Evolutionary conservation across 2,888 invertebrate species (phyloP).

Genomic region (Lithophane semibrunnea): DNA sequence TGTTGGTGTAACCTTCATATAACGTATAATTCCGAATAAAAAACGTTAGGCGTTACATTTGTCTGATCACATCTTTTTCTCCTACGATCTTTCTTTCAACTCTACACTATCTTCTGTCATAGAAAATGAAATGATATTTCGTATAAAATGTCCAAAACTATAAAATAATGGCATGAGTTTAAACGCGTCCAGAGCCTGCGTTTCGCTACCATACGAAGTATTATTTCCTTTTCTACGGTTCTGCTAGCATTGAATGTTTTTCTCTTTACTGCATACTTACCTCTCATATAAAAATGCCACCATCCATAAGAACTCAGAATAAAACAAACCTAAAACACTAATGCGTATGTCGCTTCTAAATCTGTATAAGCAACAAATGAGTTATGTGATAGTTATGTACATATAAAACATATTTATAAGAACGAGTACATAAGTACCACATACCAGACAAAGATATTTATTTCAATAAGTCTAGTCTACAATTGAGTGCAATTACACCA

Average conservation of each 20-base stretch:
- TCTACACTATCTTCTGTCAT: not conserved
- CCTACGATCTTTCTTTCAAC: not conserved
- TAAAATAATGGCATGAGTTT: not conserved
- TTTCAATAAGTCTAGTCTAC: slow-evolving; percentile 48
- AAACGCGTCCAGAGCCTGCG: too few relatives aligned
- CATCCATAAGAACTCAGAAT: not conserved
- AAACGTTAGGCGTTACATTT: slow-evolving; percentile 7
- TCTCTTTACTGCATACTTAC: slow-evolving; percentile 26
- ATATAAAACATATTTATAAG: not conserved
- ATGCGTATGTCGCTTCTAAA: slow-evolving; percentile 26
- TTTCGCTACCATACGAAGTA: not conserved
- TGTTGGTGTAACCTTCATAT: not conserved
- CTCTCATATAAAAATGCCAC: slow-evolving; percentile 19
- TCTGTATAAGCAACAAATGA: not conserved
- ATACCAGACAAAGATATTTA: slow-evolving; percentile 39
- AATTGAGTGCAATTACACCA: slow-evolving; percentile 57
- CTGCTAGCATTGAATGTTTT: slow-evolving; percentile 12
- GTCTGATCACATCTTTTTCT: slow-evolving; percentile 26
- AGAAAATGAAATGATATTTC: not conserved
- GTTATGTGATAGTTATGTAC: not conserved
- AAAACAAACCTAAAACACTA: slow-evolving; percentile 3
- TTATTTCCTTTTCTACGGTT: not conserved
- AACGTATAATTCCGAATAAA: not conserved
- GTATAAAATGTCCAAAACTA: not conserved
- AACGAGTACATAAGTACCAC: not conserved